Base-by-base conservation (phyloP, 2,888 invertebrate species). In the Pachydiplax longipennis region DNA sequence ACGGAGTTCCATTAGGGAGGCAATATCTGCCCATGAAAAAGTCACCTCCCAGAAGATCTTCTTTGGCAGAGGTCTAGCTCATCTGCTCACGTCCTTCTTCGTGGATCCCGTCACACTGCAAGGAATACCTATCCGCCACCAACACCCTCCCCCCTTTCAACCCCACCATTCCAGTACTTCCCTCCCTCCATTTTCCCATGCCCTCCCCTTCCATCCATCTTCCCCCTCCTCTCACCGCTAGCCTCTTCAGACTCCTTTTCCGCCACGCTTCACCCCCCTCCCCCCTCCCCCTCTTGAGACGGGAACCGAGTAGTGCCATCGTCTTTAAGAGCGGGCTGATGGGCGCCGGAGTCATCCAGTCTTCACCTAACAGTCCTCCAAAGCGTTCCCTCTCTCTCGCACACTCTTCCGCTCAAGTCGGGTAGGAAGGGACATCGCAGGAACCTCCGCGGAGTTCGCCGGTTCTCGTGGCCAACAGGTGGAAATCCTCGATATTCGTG, bases 301-400 rank as follows among this genome's bases (percentile, higher is more conserved):
- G 87, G 87, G 87, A 87, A 87, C 87, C 87, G 87, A 87, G 61
- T 61, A 61, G 87, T 58, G 87, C 87, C 87, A 87, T 87, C 87
- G 87, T 87, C 87, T 87, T 87, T 87, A 87, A 87, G 87, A 87
- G 40, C 87, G 87, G 87, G 58, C 61, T 87, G 61, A 87, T 87
- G 87, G 87, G 87, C 87, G 87, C 61, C 87, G 87, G 61, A 61
- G 58, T 65, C 87, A 87, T 87, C 87, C 87, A 87, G 87, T 87
- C 87, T 87, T 87, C 87, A 87, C 87, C 87, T 87, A 87, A 87
- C 87, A 87, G 87, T 87, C 87, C 87, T 87, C 87, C 87, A 65
- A 61, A 65, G 58, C 87, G 87, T 87, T 82, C 82, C 58, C 87
- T 61, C 61, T 61, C 87, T 53, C 61, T 35, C 58, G 8, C 44